Percentiles rank a stretch among this genome's conserved stretches.
These are phyloP conservation scores for Drosophila sordidapex DNA, from an alignment of 2,888 invertebrate genomes.

Conservation along the genomic window DNA sequence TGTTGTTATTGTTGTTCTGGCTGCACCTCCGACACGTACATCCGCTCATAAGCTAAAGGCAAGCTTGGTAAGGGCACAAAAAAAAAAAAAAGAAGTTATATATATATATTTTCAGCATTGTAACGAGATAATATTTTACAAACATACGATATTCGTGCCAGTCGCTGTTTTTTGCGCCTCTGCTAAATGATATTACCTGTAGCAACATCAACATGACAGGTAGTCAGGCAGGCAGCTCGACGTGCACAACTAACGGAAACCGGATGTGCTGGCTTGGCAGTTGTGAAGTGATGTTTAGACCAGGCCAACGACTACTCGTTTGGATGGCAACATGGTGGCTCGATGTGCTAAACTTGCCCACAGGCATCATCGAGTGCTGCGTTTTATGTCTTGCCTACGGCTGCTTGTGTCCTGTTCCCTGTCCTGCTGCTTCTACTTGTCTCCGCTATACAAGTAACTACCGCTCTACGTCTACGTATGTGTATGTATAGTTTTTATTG, in stretches of 20 bases:
- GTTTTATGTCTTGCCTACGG: constrained; percentile 75
- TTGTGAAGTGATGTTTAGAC: constrained; percentile 76
- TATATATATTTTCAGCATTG: constrained; percentile 57
- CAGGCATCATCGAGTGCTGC: constrained; percentile 79
- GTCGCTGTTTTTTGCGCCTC: constrained; percentile 47
- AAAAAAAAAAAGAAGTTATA: constrained; percentile 6
- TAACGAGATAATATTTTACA: constrained; percentile 80
- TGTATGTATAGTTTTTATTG: constrained; percentile 54
- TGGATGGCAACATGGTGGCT: constrained; percentile 22
- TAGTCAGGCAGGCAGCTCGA: constrained; percentile 17
- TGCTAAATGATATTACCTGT: constrained; percentile 80
- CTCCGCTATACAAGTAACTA: constrained; percentile 19
- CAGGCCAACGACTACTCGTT: constrained; percentile 40
- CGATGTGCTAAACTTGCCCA: constrained; percentile 68
- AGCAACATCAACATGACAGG: constrained; percentile 76
- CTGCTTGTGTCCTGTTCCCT: constrained; percentile 30
- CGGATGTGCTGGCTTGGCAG: constrained; percentile 81
- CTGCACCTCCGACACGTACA: constrained; percentile 64
- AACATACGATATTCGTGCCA: constrained; percentile 66
- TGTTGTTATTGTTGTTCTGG: neutral
- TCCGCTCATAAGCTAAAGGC: constrained; percentile 77
- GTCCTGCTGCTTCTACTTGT: constrained; percentile 17
- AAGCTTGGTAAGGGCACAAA: constrained; percentile 52
- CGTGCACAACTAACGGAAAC: constrained; percentile 76
- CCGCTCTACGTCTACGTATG: constrained; percentile 6